These are phyloP conservation scores for Macrobrachium rosenbergii DNA, from an alignment of 1,140 invertebrate species.

Conservation along the genomic window DNA sequence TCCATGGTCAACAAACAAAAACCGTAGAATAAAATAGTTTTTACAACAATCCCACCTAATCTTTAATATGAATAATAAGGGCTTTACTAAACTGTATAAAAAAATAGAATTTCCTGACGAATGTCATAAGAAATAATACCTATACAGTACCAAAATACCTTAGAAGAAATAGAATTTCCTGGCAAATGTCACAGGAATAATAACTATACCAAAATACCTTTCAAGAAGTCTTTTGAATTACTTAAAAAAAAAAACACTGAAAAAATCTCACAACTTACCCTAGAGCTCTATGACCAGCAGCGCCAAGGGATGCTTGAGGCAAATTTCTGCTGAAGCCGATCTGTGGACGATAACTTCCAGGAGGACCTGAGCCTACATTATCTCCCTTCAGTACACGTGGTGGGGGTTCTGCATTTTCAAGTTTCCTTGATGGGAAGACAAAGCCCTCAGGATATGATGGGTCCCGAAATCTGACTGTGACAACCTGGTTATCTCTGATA, in stretches of 20 bases:
- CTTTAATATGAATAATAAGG: no score
- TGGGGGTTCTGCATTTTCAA: slow-evolving; percentile 78
- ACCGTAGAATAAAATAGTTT: no score
- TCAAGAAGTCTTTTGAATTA: background rate
- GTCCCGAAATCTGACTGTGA: slow-evolving; percentile 84
- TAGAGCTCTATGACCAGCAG: slow-evolving; percentile 80
- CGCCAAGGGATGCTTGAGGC: slow-evolving; percentile 76
- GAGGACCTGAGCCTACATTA: slow-evolving; percentile 78
- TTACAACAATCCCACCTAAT: no score
- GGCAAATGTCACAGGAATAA: no score
- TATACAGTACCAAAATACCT: no score
- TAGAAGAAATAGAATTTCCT: no score
- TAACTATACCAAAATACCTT: no score
- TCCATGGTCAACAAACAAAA: no score
- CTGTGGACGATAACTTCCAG: slow-evolving; percentile 78
- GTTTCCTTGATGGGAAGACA: slow-evolving; percentile 82
- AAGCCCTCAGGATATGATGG: slow-evolving; percentile 82
- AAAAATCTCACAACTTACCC: slow-evolving; percentile 66
- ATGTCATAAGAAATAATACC: no score
- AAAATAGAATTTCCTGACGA: no score
- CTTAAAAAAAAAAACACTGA: background rate
- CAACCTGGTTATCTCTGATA: slow-evolving; percentile 69
- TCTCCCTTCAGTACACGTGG: slow-evolving; percentile 84
- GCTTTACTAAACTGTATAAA: no score
- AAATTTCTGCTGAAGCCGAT: slow-evolving; percentile 80